Base-by-base conservation (phyloP, 2,888 invertebrate genomes). In the Pristionchus mayeri region DNA sequence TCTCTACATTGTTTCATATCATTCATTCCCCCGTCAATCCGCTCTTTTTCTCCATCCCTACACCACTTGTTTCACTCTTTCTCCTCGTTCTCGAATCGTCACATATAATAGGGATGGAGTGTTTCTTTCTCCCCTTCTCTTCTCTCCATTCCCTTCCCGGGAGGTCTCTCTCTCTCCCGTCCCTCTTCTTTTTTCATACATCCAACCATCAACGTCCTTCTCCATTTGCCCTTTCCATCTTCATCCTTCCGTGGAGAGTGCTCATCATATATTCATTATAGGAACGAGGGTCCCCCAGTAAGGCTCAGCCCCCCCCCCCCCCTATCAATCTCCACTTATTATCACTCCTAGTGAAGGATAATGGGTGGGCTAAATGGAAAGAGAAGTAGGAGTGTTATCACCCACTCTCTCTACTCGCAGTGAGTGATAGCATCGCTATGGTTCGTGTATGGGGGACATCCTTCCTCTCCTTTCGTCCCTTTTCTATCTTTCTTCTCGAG, bases 1-100 rank as follows among this genome's bases (percentile, higher is more conserved):
- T 44, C 75, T 75, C 27, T 18, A 63, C 63, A 63, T 63, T 63
- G 63, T 63, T 63, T 63, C 63, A 63, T 63, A 63, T 63, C 63
- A 63, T 63, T 34, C 34, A 34, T 18, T 34, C 63, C n/a, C 34
- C 63, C 63, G 63, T 63, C 63, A 63, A 63, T 63, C 63, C 63
- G 13, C 63, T 63, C 63, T 63, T 63, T 63, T 63, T 63, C 63
- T 63, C 34, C 16, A 34, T 63, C 63, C 34, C 63, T 34, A 63
- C 63, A 63, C 63, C 63, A 57, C 57, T 57, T 57, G 24, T 63
- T 63, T 34, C 63, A 34, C 30, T 63, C 63, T 63, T 63, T 63
- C 34, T 63, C 16, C 63, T 63, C 63, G 63, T 63, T 63, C 63
- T 34, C 63, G 34, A 34, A 30, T 63, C 34, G 63, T 63, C 63